Conservation (phyloP, 2,797 vertebrate species). For the Xenopus petersii region DNA sequence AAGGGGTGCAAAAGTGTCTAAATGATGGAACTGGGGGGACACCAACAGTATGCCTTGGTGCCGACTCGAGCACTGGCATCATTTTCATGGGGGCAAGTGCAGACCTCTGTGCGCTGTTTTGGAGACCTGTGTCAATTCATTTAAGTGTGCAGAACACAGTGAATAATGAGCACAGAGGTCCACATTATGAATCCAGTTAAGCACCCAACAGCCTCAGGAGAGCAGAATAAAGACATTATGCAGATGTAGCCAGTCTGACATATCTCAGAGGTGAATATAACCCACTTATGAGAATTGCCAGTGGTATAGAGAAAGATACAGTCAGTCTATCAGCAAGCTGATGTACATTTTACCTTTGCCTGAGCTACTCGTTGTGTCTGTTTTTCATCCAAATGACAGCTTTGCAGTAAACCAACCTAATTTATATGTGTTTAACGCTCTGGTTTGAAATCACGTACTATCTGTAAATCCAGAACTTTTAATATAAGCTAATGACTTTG, state of each 20-base stretch:
- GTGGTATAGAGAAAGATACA: neutral
- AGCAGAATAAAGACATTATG: neutral
- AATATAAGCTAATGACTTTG: neutral
- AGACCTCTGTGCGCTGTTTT: too few species aligned
- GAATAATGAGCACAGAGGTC: neutral
- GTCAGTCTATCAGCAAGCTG: neutral
- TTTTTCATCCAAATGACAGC: neutral
- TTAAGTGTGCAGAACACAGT: too few species aligned
- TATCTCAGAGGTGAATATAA: neutral
- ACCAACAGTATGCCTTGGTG: too few species aligned
- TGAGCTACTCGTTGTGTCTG: neutral
- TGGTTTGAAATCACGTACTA: neutral
- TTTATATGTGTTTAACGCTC: conserved; percentile 11
- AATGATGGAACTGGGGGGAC: too few species aligned
- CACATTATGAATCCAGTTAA: too few species aligned
- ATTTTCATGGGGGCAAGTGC: too few species aligned
- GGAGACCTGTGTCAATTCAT: too few species aligned
- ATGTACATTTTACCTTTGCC: neutral
- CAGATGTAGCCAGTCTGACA: neutral
- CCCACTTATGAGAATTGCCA: neutral
- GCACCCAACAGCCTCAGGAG: neutral
- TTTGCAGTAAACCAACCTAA: neutral
- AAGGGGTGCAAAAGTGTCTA: too few species aligned
- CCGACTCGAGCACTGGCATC: too few species aligned
- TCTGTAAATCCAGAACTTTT: neutral